Conservation (phyloP, 2,888 invertebrate genomes). For the Tortricodes alternella region DNA sequence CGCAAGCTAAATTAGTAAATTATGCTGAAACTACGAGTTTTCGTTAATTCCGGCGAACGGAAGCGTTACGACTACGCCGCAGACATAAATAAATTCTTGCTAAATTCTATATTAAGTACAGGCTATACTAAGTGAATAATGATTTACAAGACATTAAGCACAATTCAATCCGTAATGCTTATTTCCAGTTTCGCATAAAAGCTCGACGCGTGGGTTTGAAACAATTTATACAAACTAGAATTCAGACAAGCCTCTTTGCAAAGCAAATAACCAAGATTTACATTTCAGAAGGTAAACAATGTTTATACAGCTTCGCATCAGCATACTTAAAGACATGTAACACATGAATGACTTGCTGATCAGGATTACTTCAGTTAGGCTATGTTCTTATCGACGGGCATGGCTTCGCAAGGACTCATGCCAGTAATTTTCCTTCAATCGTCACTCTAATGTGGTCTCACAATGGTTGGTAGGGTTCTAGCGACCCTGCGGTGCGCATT, state of each 20-base stretch:
- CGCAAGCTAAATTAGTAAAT: conserved; percentile 34
- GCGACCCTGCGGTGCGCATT: too few relatives aligned
- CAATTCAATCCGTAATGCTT: not conserved
- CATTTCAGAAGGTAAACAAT: not conserved
- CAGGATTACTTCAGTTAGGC: conserved; percentile 11
- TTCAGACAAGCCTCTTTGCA: not conserved
- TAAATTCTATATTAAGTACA: conserved; percentile 1
- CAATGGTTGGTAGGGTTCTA: conserved; percentile 5
- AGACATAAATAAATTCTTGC: conserved; percentile 9
- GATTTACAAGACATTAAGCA: not conserved
- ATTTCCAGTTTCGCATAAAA: not conserved
- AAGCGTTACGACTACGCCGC: conserved; percentile 1
- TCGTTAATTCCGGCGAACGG: conserved; percentile 28
- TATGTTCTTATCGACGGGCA: conserved; percentile 4
- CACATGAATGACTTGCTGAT: conserved; percentile 7
- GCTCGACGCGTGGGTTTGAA: not conserved
- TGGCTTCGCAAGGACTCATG: conserved; percentile 14
- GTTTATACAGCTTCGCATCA: not conserved
- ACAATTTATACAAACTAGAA: not conserved
- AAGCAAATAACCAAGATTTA: not conserved
- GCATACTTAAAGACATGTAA: not conserved
- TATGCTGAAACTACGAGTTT: conserved; percentile 37
- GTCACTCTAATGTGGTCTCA: not conserved
- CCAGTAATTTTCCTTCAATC: not conserved
- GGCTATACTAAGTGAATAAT: not conserved